Evolutionary conservation across 2,797 vertebrate genomes (phyloP).

Genomic region (Danio aesculapii): DNA sequence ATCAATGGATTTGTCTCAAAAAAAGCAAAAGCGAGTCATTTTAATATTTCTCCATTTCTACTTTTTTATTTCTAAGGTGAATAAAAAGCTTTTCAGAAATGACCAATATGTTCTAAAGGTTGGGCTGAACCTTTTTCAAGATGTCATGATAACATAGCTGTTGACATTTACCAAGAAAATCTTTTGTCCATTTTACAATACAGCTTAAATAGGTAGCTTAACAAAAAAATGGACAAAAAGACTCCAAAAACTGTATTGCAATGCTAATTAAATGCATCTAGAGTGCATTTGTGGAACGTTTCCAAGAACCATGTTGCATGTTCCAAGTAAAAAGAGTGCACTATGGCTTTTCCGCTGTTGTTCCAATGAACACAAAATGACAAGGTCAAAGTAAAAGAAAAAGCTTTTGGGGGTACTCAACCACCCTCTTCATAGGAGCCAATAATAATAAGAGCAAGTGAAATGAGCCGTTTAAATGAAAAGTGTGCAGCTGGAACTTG

Average conservation of each 20-base stretch:
- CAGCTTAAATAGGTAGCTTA: neutral
- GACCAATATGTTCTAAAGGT: neutral
- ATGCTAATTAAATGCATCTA: neutral
- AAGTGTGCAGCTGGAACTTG: neutral
- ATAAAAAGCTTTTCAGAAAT: neutral
- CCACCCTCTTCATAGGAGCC: neutral
- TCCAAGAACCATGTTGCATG: neutral
- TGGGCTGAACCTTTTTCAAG: too few relatives aligned
- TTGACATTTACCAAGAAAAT: neutral
- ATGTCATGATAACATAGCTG: neutral
- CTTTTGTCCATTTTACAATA: neutral
- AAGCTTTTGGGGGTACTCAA: neutral
- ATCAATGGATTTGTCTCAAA: too few relatives aligned
- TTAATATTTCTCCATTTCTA: neutral
- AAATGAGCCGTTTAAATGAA: conserved; percentile 18
- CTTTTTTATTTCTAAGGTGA: neutral
- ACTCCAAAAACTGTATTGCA: neutral
- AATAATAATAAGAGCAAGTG: conserved; percentile 32
- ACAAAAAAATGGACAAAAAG: neutral
- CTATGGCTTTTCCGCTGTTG: neutral
- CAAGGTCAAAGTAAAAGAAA: neutral
- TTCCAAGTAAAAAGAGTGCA: neutral
- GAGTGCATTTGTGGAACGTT: neutral
- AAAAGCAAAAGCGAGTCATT: too few relatives aligned
- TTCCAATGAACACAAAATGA: neutral